Percentiles rank a stretch among this genome's conserved stretches.
Evolutionary conservation across 2,113 vertebrate species (phyloP).

Genomic region (Scatophagus argus): DNA sequence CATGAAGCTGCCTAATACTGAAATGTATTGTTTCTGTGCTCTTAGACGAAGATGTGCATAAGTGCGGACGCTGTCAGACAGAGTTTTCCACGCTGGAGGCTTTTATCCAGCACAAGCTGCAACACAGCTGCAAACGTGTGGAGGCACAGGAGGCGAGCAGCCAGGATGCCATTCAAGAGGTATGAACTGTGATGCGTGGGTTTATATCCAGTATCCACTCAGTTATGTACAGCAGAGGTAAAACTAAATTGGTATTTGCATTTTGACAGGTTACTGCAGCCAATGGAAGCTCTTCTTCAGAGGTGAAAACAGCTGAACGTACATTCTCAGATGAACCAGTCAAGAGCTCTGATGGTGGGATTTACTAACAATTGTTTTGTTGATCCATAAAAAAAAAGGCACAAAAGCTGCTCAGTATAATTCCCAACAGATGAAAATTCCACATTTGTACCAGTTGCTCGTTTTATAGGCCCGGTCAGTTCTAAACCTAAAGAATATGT

Average conservation of each 20-base stretch:
- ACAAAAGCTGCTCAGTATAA: too few relatives aligned
- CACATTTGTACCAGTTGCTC: background rate
- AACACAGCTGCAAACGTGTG: constrained; percentile 87
- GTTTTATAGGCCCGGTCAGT: background rate
- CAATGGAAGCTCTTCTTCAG: constrained; percentile 47
- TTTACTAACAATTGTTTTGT: background rate
- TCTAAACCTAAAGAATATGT: background rate
- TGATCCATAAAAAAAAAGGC: too few relatives aligned
- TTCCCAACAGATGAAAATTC: background rate
- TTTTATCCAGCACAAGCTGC: constrained; percentile 96
- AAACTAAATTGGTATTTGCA: background rate
- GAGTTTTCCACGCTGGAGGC: constrained; percentile 95
- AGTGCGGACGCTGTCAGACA: constrained; percentile 92
- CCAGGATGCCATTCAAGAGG: constrained; percentile 76
- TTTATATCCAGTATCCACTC: background rate
- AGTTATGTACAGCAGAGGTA: background rate
- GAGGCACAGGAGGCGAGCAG: constrained; percentile 66
- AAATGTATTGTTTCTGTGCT: constrained; percentile 14
- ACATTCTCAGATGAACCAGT: constrained; percentile 58
- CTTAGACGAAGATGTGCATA: constrained; percentile 93
- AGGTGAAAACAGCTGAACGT: constrained; percentile 55
- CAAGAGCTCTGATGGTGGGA: constrained; percentile 58
- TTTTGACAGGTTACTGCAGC: constrained; percentile 58
- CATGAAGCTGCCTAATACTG: fast-evolving
- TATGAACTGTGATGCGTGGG: constrained; percentile 2